Evolutionary conservation across 2,888 invertebrate genomes (phyloP).

Genomic region (Dilophus febrilis): DNA sequence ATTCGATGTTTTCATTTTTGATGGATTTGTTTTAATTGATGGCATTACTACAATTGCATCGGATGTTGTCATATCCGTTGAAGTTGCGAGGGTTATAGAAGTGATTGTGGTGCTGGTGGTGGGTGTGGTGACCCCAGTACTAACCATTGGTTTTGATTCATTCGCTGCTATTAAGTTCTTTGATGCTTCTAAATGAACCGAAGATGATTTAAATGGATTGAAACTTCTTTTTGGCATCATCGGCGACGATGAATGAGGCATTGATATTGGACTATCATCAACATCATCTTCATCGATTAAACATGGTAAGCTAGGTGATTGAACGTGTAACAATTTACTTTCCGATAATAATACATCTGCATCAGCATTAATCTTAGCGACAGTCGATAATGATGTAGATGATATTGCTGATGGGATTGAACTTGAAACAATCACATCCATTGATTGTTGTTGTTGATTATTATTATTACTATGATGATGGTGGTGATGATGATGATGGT

Average conservation of each 20-base stretch:
- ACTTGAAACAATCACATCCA: too few relatives aligned
- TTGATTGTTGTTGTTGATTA: neutral
- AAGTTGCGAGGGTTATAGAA: constrained; percentile 21
- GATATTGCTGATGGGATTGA: too few relatives aligned
- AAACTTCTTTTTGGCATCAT: too few relatives aligned
- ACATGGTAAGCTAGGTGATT: constrained; percentile 44
- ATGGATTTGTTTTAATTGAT: too few relatives aligned
- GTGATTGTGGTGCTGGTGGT: constrained; percentile 30
- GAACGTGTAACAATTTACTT: constrained; percentile 28
- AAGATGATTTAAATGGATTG: too few relatives aligned
- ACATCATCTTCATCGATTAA: too few relatives aligned
- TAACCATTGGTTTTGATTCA: constrained; percentile 30
- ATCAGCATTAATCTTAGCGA: constrained; percentile 26
- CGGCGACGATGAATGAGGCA: constrained; percentile 11
- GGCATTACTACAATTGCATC: too few relatives aligned
- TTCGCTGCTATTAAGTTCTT: constrained; percentile 23
- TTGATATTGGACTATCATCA: constrained; percentile 46
- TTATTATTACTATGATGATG: constrained; percentile 7
- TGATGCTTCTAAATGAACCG: constrained; percentile 14
- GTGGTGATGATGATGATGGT: constrained; percentile 34
- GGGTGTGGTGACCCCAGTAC: constrained; percentile 18
- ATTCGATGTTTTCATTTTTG: too few relatives aligned
- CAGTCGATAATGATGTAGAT: constrained; percentile 12
- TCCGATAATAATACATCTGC: neutral
- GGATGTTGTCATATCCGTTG: neutral